Evolutionary conservation across 2,113 vertebrate species (phyloP).

Genomic region (Oxygymnocypris stewartii): DNA sequence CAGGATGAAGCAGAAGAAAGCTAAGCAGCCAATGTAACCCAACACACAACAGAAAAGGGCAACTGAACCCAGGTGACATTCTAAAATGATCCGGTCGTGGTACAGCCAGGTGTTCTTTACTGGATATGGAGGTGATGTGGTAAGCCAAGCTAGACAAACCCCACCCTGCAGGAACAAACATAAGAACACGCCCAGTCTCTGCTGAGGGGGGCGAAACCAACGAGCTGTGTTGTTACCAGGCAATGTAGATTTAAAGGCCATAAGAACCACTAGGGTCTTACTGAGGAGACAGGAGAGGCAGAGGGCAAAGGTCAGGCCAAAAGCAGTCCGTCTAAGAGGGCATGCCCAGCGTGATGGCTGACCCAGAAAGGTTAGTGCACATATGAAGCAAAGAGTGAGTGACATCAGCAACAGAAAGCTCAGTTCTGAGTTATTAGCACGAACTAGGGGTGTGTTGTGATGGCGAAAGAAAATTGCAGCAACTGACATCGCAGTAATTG

Average conservation of each 20-base stretch:
- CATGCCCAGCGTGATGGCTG: slow-evolving; percentile 75
- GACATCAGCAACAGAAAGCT: slow-evolving; percentile 79
- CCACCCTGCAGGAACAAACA: slow-evolving; percentile 46
- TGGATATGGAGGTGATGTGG: slow-evolving; percentile 69
- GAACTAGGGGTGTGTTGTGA: slow-evolving; percentile 72
- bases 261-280: slow-evolving; percentile 78
- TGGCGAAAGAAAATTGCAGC: slow-evolving; percentile 69
- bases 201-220: slow-evolving; percentile 72
- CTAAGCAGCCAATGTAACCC: no score
- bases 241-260: slow-evolving; percentile 74
- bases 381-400: slow-evolving; percentile 77
- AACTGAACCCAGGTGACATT: no score
- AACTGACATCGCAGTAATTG: slow-evolving; percentile 65
- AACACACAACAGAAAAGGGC: no score
- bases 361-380: slow-evolving; percentile 76
- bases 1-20: no score
- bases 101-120: no score
- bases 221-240: slow-evolving; percentile 69
- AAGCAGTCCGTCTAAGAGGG: slow-evolving; percentile 74
- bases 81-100: no score
- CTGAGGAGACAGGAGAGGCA: slow-evolving; percentile 78
- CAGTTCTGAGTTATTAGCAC: slow-evolving; percentile 76
- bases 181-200: slow-evolving; percentile 70
- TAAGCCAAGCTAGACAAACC: slow-evolving; percentile 74
- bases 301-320: slow-evolving; percentile 77